Evolutionary conservation across 2,797 vertebrate genomes (phyloP).

Genomic region (Orestias chungarensis): DNA sequence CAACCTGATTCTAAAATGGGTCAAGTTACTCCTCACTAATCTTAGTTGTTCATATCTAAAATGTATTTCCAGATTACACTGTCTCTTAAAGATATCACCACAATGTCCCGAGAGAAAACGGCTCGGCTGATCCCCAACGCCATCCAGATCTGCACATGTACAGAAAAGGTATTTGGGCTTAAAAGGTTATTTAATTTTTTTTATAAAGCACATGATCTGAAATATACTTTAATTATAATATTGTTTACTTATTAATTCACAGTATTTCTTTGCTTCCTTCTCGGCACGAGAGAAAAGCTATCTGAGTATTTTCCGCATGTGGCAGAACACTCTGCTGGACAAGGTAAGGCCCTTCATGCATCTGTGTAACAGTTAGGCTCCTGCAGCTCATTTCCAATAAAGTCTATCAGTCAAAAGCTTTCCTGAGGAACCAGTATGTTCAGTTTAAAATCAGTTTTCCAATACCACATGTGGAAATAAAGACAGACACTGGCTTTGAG

Average conservation of each 20-base stretch:
- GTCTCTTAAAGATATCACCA: conserved; percentile 85
- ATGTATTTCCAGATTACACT: conserved; percentile 82
- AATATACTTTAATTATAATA: not conserved
- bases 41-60: not conserved
- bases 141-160: conserved; percentile 87
- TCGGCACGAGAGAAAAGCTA: conserved; percentile 91
- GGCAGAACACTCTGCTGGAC: conserved; percentile 90
- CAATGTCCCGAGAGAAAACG: conserved; percentile 92
- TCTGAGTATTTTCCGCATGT: conserved; percentile 88
- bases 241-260: conserved; percentile 8
- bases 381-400: not conserved
- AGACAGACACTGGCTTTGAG: conserved; percentile 8
- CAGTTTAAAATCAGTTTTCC: conserved; percentile 48
- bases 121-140: conserved; percentile 93
- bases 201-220: not conserved
- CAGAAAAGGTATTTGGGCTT: conserved; percentile 84
- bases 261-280: conserved; percentile 95
- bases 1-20: not conserved
- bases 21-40: not conserved
- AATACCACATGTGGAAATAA: conserved; percentile 34
- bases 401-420: not conserved
- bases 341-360: conserved; percentile 80
- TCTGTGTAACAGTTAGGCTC: not conserved
- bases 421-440: conserved; percentile 1
- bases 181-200: not conserved